These are phyloP conservation scores for Rhincodon typus DNA, from an alignment of 2,797 vertebrate genomes.

Conservation along the genomic window DNA sequence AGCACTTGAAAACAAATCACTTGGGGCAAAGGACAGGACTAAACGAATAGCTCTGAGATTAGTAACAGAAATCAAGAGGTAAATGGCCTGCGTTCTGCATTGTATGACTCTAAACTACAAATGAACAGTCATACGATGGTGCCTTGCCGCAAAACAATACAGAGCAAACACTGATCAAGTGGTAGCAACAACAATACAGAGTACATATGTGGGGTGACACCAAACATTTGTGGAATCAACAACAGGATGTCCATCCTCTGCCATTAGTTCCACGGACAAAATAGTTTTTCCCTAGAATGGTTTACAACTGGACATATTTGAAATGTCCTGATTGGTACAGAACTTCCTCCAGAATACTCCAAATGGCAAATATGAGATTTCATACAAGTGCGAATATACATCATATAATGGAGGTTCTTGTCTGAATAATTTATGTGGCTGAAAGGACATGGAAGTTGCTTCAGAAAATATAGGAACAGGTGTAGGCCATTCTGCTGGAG, in stretches of 20 bases:
- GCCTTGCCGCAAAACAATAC: background rate
- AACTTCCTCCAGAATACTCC: no score
- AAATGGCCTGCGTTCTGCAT: background rate
- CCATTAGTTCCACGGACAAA: no score
- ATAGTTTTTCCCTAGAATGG: no score
- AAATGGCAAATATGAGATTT: no score
- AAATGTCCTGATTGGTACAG: background rate
- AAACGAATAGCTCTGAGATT: background rate
- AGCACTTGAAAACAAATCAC: background rate
- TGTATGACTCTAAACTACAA: background rate
- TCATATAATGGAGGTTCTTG: no score
- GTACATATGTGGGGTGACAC: background rate
- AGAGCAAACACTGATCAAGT: background rate
- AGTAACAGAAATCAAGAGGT: background rate
- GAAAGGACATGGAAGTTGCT: no score
- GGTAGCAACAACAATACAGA: background rate
- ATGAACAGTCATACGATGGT: background rate
- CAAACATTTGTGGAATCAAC: no score
- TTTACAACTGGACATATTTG: background rate
- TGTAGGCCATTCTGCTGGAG: no score
- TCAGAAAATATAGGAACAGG: no score
- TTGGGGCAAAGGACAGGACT: background rate
- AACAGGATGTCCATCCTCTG: no score
- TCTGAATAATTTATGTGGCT: no score
- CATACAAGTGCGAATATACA: no score